Evolutionary conservation across 2,888 invertebrate species (phyloP).

Genomic region (Liodrosophila aerea): DNA sequence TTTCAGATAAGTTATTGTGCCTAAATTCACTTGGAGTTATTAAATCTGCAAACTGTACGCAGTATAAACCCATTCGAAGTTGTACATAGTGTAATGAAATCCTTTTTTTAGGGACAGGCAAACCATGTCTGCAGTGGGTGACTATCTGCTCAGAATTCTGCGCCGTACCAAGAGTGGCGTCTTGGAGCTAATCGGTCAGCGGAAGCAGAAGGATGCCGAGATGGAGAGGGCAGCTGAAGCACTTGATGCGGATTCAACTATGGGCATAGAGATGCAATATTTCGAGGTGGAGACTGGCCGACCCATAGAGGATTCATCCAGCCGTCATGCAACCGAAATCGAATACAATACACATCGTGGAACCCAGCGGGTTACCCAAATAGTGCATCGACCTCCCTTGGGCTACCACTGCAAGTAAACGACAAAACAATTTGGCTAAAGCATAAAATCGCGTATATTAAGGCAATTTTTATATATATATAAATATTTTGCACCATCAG

Average conservation of each 20-base stretch:
- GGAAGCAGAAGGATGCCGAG: background rate
- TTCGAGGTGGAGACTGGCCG: too few relatives aligned
- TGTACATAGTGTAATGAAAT: too few relatives aligned
- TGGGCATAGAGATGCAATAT: conserved; percentile 3
- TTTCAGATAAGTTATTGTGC: background rate
- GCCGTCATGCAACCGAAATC: too few relatives aligned
- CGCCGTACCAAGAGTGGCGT: background rate
- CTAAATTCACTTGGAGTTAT: too few relatives aligned
- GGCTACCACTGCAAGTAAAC: conserved; percentile 16
- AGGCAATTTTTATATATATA: background rate
- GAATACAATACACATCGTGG: too few relatives aligned
- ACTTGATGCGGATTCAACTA: background rate
- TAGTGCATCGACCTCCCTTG: background rate
- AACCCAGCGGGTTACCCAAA: too few relatives aligned
- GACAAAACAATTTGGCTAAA: too few relatives aligned
- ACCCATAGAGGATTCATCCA: too few relatives aligned
- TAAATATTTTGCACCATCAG: conserved; percentile 8
- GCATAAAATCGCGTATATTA: too few relatives aligned
- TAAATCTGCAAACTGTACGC: too few relatives aligned
- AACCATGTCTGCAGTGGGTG: background rate
- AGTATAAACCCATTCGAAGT: too few relatives aligned
- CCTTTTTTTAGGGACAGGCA: background rate
- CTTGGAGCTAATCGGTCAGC: background rate
- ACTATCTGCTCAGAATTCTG: background rate
- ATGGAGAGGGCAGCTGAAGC: background rate